Evolutionary conservation across 2,888 invertebrate species (phyloP).

Genomic region (Xestoiulus laeticollis): DNA sequence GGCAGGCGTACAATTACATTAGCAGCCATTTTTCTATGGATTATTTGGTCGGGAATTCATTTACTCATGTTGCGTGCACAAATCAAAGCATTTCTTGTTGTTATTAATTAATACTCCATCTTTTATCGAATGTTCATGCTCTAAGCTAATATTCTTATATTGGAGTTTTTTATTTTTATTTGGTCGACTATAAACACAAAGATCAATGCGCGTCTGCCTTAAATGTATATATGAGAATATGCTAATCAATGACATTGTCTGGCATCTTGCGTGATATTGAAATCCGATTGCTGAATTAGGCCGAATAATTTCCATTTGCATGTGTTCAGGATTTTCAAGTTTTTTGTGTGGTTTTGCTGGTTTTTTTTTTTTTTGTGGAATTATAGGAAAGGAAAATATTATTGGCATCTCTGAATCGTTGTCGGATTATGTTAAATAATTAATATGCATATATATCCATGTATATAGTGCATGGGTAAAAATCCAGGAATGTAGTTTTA

Average conservation of each 20-base stretch:
- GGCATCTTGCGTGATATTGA: neutral
- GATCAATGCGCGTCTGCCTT: neutral
- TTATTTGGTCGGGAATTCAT: constrained; percentile 24
- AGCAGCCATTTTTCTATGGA: neutral
- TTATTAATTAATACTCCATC: constrained; percentile 34
- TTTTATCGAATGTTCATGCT: constrained; percentile 4
- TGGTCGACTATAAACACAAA: neutral
- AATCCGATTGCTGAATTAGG: neutral
- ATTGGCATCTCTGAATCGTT: neutral
- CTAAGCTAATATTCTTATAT: constrained; percentile 18
- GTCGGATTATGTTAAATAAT: neutral
- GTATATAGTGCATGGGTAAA: neutral
- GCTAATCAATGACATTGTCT: neutral
- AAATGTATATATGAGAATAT: neutral
- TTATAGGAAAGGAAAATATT: neutral
- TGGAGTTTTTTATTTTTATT: neutral
- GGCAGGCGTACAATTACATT: neutral
- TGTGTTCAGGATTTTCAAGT: neutral
- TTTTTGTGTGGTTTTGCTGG: neutral
- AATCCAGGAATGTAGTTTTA: neutral
- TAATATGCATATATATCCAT: neutral
- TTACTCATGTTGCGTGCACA: constrained; percentile 9
- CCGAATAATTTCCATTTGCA: neutral
- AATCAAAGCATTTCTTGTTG: constrained; percentile 6
- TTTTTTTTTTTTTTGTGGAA: neutral